phyloP scores from a whole-genome alignment of 2,113 vertebrate species.

The Tyto alba region DNA sequence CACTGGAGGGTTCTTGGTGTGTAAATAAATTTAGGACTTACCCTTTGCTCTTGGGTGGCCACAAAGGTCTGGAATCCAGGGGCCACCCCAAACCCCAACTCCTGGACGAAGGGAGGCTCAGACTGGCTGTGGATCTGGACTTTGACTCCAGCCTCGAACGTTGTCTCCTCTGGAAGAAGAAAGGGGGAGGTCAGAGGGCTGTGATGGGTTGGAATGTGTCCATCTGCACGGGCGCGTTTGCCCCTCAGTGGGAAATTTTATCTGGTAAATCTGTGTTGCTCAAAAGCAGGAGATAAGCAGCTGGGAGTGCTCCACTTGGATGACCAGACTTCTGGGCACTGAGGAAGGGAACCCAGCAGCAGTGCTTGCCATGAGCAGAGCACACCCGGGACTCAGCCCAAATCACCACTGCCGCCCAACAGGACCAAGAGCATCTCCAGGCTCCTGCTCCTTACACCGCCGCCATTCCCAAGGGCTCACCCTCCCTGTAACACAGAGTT shows the following conservation, averaged over 20 bases:
- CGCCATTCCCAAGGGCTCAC: not conserved
- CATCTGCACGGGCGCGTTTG: fast-evolving
- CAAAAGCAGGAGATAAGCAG: not conserved
- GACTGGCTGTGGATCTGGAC: slow-evolving; percentile 99
- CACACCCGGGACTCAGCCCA: not conserved
- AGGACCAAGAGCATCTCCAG: not conserved
- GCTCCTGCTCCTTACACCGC: not conserved
- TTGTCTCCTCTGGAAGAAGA: slow-evolving; percentile 88
- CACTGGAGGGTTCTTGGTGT: not conserved
- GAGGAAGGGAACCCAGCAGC: not conserved
- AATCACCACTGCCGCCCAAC: fast-evolving
- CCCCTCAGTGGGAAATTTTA: not conserved
- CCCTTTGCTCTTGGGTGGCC: slow-evolving; percentile 97
- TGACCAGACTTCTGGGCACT: fast-evolving
- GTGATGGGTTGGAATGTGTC: not conserved
- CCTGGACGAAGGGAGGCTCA: slow-evolving; percentile 95
- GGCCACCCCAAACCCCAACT: slow-evolving; percentile 95
- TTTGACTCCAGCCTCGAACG: slow-evolving; percentile 95
- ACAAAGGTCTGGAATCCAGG: slow-evolving; percentile 99
- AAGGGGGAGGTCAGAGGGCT: not conserved
- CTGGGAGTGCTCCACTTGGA: not conserved
- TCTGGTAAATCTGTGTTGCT: not conserved
- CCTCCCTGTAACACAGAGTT: no score
- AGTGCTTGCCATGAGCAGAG: not conserved
- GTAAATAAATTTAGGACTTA: slow-evolving; percentile 61